These are phyloP conservation scores for Heliconius ismenius DNA, from an alignment of 2,888 invertebrate genomes.

Conservation along the genomic window DNA sequence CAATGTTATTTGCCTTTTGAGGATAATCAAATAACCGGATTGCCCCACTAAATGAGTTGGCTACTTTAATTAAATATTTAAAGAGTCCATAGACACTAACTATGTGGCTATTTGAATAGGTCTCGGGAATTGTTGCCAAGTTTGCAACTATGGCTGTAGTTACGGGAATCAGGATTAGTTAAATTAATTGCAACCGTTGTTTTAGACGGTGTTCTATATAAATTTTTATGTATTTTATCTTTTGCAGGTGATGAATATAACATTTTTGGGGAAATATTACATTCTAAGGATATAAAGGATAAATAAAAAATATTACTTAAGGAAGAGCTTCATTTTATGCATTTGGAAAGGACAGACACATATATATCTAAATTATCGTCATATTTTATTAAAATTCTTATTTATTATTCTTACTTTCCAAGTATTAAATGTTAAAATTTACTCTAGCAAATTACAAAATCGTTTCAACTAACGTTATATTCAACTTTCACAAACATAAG, in stretches of 20 bases:
- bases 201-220: neutral
- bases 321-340: too few relatives aligned
- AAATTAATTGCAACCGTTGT: neutral
- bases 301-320: too few relatives aligned
- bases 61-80: slow-evolving; percentile 41
- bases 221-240: neutral
- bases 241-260: neutral
- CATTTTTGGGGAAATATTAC: neutral
- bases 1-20: slow-evolving; percentile 29
- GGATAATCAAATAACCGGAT: slow-evolving; percentile 38
- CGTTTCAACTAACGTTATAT: neutral
- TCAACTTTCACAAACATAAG: neutral
- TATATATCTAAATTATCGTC: neutral
- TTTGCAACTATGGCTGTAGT: slow-evolving; percentile 21
- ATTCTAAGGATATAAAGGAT: neutral
- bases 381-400: neutral
- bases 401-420: neutral
- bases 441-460: neutral
- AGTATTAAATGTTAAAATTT: neutral
- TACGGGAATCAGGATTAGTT: slow-evolving; percentile 12
- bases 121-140: slow-evolving; percentile 32
- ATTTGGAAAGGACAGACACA: neutral
- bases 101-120: slow-evolving; percentile 37
- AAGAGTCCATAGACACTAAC: slow-evolving; percentile 36
- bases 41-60: slow-evolving; percentile 35